Conservation (phyloP, 2,888 invertebrate species). For the Plemyria rubiginata region DNA sequence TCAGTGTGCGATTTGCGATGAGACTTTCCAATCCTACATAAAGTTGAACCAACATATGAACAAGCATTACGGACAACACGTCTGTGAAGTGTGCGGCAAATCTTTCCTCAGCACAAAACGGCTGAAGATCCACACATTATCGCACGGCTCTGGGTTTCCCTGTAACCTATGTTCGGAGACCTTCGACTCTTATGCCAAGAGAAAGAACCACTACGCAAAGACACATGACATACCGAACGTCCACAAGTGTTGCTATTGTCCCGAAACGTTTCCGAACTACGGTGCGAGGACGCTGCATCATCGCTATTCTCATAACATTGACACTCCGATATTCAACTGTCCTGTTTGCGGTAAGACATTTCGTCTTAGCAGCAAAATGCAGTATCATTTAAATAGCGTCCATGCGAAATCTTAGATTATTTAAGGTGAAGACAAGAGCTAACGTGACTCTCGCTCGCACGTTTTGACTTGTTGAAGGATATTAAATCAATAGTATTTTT, state of each 20-base stretch:
- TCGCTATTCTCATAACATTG: slow-evolving; percentile 54
- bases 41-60: slow-evolving; percentile 80
- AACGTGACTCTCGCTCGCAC: too few species aligned
- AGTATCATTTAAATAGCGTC: slow-evolving; percentile 30
- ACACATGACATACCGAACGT: slow-evolving; percentile 60
- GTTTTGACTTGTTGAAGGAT: too few species aligned
- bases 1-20: slow-evolving; percentile 65
- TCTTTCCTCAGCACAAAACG: slow-evolving; percentile 69
- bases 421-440: too few species aligned
- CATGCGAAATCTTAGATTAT: slow-evolving; percentile 23
- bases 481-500: too few species aligned
- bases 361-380: slow-evolving; percentile 60
- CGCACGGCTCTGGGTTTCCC: slow-evolving; percentile 63
- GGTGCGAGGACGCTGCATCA: slow-evolving; percentile 64
- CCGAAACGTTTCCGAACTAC: slow-evolving; percentile 65
- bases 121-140: slow-evolving; percentile 62
- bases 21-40: slow-evolving; percentile 69
- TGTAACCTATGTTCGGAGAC: slow-evolving; percentile 62
- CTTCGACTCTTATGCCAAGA: slow-evolving; percentile 64
- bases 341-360: slow-evolving; percentile 67
- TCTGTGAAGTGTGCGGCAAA: slow-evolving; percentile 75
- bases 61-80: slow-evolving; percentile 66
- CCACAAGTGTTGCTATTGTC: slow-evolving; percentile 66
- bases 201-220: slow-evolving; percentile 59
- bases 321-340: slow-evolving; percentile 60